Percentiles rank a stretch among this genome's conserved stretches.
These are phyloP conservation scores for Lampris incognitus DNA, from an alignment of 2,113 vertebrate genomes.

Conservation along the genomic window DNA sequence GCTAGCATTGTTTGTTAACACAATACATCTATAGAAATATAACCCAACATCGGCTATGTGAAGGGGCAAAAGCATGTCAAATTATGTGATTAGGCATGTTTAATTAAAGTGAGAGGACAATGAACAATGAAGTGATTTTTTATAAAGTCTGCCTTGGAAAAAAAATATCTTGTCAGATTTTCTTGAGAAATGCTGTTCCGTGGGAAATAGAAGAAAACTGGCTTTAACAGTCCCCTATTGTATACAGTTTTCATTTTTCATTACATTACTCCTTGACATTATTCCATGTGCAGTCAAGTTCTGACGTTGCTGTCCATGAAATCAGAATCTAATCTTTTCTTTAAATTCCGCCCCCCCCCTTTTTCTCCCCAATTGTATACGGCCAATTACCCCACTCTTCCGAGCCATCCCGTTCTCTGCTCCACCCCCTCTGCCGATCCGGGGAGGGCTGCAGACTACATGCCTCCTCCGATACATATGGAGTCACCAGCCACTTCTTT, in stretches of 20 bases:
- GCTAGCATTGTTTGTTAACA: constrained; percentile 15
- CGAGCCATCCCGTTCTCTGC: too few relatives aligned
- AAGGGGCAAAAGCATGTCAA: background rate
- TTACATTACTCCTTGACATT: background rate
- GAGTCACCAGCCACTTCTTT: too few relatives aligned
- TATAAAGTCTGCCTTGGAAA: constrained; percentile 7
- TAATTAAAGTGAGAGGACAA: constrained; percentile 27
- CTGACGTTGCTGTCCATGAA: background rate
- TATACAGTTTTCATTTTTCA: background rate
- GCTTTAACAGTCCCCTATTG: background rate
- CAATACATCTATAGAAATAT: constrained; percentile 8
- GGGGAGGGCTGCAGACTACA: too few relatives aligned
- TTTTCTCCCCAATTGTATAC: too few relatives aligned
- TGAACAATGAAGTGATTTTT: constrained; percentile 31
- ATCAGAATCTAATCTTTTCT: background rate
- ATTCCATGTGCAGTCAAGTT: background rate
- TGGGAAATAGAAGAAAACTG: background rate
- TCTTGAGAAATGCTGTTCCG: background rate
- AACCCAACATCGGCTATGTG: background rate
- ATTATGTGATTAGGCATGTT: constrained; percentile 23
- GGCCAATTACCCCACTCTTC: too few relatives aligned
- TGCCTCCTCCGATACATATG: too few relatives aligned
- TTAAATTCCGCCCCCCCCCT: too few relatives aligned
- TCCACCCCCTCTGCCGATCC: too few relatives aligned
- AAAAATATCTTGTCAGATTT: background rate